Conservation (phyloP, 2,797 vertebrate genomes). For the Cygnus olor region DNA sequence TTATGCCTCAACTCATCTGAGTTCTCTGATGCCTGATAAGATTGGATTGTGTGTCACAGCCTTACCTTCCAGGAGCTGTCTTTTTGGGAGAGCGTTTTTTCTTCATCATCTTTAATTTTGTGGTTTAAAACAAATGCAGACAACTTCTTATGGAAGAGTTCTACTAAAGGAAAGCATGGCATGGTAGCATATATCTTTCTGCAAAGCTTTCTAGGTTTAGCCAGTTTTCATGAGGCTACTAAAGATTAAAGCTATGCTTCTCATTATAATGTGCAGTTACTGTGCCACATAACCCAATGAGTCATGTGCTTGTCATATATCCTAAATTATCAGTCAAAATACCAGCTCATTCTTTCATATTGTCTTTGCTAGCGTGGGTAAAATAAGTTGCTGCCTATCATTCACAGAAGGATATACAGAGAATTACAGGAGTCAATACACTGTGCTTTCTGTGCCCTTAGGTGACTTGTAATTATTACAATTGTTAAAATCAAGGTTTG, state of each 20-base stretch:
- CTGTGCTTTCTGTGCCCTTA: neutral
- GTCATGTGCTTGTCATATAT: accelerated
- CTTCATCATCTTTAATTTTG: neutral
- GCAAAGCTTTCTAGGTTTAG: neutral
- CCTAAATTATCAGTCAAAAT: neutral
- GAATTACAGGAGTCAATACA: neutral
- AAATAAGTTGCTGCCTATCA: neutral
- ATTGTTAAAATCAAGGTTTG: neutral
- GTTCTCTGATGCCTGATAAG: conserved; percentile 28
- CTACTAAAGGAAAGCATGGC: neutral
- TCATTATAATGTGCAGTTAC: neutral
- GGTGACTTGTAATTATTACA: neutral
- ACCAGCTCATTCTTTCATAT: neutral
- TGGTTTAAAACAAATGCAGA: neutral
- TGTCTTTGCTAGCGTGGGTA: neutral
- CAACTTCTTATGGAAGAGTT: neutral
- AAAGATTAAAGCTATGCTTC: neutral
- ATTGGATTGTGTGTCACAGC: neutral
- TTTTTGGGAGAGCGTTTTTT: neutral
- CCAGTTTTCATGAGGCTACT: neutral
- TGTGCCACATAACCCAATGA: neutral
- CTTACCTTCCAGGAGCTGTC: neutral
- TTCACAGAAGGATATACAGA: neutral
- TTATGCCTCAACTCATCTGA: neutral
- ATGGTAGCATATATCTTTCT: neutral